phyloP scores from a whole-genome alignment of 1,140 invertebrate species.

The Papilio machaon region DNA sequence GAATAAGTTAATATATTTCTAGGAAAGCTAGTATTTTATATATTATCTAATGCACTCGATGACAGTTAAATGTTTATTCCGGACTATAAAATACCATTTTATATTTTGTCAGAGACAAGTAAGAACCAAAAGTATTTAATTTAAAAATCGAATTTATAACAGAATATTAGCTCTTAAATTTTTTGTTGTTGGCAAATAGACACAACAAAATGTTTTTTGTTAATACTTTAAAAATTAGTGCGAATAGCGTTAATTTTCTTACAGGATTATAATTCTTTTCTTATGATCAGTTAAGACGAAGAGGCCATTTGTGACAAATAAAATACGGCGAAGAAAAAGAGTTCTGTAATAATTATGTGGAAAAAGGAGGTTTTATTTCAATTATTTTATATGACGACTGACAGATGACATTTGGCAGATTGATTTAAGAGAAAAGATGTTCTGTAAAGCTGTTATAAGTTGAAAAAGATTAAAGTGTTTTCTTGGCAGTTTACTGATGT shows the following conservation, averaged over 20 bases:
- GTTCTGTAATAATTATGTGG: background rate
- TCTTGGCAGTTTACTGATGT: too few species aligned
- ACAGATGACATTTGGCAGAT: too few species aligned
- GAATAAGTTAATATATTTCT: background rate
- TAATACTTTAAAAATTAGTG: background rate
- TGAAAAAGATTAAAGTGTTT: too few species aligned
- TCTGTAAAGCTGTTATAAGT: too few species aligned
- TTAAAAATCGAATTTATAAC: background rate
- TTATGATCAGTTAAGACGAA: background rate
- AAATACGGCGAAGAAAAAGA: background rate
- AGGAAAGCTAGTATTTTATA: background rate
- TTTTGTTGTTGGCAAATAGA: background rate
- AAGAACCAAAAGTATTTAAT: background rate
- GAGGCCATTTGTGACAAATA: background rate
- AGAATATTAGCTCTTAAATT: background rate
- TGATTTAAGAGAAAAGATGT: too few species aligned
- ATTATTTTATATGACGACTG: too few species aligned
- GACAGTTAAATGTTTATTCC: background rate
- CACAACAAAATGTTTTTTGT: background rate
- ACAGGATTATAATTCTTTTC: background rate
- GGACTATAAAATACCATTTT: background rate
- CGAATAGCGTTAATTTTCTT: background rate
- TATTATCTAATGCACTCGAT: background rate
- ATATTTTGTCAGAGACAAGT: background rate
- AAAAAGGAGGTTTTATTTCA: too few species aligned